phyloP scores from a whole-genome alignment of 1,140 invertebrate genomes.

The Eriocheir sinensis region DNA sequence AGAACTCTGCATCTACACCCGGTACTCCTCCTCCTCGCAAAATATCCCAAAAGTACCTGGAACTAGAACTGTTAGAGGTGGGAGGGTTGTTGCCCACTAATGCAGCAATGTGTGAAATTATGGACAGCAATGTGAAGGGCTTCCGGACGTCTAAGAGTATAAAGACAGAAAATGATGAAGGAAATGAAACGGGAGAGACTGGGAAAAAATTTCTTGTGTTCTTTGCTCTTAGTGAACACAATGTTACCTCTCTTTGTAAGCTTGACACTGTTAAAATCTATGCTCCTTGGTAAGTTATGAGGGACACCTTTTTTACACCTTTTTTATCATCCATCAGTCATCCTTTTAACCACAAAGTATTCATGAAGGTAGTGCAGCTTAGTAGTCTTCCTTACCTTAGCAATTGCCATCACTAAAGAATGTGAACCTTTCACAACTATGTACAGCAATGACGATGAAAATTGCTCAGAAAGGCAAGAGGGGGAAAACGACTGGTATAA shows the following conservation, averaged over 20 bases:
- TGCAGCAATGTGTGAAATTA: conserved; percentile 9
- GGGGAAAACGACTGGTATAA: too few relatives aligned
- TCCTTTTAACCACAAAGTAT: too few relatives aligned
- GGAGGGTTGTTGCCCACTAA: background rate
- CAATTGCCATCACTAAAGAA: too few relatives aligned
- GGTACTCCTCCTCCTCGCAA: background rate
- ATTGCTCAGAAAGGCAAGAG: too few relatives aligned
- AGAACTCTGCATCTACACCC: background rate
- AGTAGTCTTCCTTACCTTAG: too few relatives aligned
- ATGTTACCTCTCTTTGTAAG: background rate
- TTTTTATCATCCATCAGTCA: too few relatives aligned
- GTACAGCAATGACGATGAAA: too few relatives aligned
- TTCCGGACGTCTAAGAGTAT: background rate
- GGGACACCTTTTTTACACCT: too few relatives aligned
- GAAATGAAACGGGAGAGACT: background rate
- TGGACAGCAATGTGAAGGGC: background rate
- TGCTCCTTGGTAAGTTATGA: background rate
- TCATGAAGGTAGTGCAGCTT: too few relatives aligned
- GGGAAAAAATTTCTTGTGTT: background rate
- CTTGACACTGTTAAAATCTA: background rate
- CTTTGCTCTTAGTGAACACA: conserved; percentile 12
- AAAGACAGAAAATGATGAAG: background rate
- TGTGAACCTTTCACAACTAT: too few relatives aligned
- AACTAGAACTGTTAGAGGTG: background rate
- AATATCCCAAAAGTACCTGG: background rate